phyloP scores from a whole-genome alignment of 1,140 invertebrate genomes.

The Bombus sibiricus region DNA sequence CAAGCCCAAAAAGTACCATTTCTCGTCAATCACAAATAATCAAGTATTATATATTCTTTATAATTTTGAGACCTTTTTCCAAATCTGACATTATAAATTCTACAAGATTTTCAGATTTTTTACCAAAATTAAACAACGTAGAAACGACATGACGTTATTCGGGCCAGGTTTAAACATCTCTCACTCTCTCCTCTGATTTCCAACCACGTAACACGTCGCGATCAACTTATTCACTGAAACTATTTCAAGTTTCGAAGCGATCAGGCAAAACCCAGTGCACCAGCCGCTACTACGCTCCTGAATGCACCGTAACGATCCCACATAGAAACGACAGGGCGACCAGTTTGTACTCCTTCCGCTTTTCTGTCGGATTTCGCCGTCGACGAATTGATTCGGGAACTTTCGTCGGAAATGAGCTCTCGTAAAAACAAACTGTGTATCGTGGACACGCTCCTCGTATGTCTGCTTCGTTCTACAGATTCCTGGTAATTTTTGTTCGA shows the following conservation, averaged over 20 bases:
- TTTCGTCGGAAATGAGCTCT: conserved; percentile 40
- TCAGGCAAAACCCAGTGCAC: not conserved
- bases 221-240: conserved; percentile 37
- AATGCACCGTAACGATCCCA: conserved; percentile 52
- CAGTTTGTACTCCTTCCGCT: conserved; percentile 29
- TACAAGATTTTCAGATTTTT: no score
- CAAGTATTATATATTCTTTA: no score
- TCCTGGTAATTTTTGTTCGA: not conserved
- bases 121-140: no score
- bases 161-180: not conserved
- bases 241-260: conserved; percentile 67
- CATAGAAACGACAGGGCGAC: conserved; percentile 6
- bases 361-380: conserved; percentile 39
- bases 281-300: not conserved
- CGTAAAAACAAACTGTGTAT: conserved; percentile 12
- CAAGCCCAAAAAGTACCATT: no score
- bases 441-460: not conserved
- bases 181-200: not conserved
- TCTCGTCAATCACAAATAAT: no score
- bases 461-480: not conserved
- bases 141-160: not conserved
- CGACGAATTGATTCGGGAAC: conserved; percentile 29
- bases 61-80: no score
- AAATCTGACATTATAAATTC: no score
- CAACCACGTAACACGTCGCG: not conserved